Base-by-base conservation (phyloP, 2,797 vertebrate species). In the Cyprinodon diabolis region DNA sequence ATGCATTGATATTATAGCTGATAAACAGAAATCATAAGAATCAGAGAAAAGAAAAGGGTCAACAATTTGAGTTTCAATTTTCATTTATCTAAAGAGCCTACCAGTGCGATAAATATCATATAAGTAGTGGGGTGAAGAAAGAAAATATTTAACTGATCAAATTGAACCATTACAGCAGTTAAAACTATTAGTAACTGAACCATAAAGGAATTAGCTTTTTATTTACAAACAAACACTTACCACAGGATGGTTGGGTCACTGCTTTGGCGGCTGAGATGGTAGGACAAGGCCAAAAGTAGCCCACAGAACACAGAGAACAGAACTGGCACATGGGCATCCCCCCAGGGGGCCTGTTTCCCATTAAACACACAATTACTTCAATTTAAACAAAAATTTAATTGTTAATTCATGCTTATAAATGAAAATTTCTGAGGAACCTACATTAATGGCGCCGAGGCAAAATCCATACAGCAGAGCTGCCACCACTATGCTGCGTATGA, bases 281-380 rank as follows among this genome's bases (percentile, higher is more conserved):
- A 97, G 58, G 96, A 97, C 77, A 96, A 91, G 4, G 97, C 96
- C 82, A 97, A 90, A 56, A 97, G 95, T 66, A 97, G 93, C 54
- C 97, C 96, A 72, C 96, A 97, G 89, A 97, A 97, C 76, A 96
- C 95, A 0, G 97, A 97, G 89, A 97, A 97, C 78, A 97, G 94
- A 67, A 97, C 96, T 17, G 97, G 97, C 68, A 97, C 96, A 60
- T 97, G 97, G 81, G 96, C 96, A 40, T 96, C 96, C 1, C 95
- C 96, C 97, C 97, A 97, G 0, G 96, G 96, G 21, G 94, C 93
- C 96, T 97, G 40, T 69, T 51, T 43, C 43, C 6, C 80, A 6
- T 49, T 4, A 74, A 74, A 76, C 77, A 30, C 35, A 47, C 6
- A 13, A 68, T 12, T 1, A 66, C 4, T 75, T 9, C 23, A 49